Base-by-base conservation (phyloP, 2,888 invertebrate genomes). In the Erpobdella octoculata region DNA sequence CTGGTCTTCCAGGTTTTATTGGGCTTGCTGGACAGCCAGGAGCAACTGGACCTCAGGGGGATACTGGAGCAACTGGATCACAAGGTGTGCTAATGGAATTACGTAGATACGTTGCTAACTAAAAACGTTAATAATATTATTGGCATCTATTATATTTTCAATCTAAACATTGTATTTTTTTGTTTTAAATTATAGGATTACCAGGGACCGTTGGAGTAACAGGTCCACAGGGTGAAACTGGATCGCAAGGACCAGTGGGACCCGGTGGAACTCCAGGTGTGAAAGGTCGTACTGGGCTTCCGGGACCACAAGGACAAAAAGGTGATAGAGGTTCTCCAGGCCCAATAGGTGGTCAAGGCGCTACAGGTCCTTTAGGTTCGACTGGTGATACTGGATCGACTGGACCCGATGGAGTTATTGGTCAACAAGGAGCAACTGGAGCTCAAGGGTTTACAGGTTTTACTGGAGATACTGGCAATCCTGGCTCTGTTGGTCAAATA, bases 241-340 rank as follows among this genome's bases (percentile, higher is more conserved):
- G 73, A 25, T 28, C 58, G 1, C 25, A n/a, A 3, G 70, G 73
- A 9, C 69, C 64, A 36, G 25, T 46, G 9, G 78, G 78, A 33
- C 74, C 73, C n/a, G 69, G 74, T 31, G 79, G 79, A 48, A 71
- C 71, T 33, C 67, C 72, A n/a, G 76, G 76, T 21, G 73, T 41
- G n/a, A 73, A 77, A 15, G 81, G 81, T 66, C 73, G 76, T 18
- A 75, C 77, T 25, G 81, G 81, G 61, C 76, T 77, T 5, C 35
- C 64, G 33, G 74, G 74, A 41, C 37, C 68, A 31, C 4, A n/a
- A 8, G 74, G 74, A 37, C 48, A 28, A 9, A 66, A 36, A 46
- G 74, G 74, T 38, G 58, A 70, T 62, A 31, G 59, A 35, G 74
- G 72, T n/a, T 41, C 41, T 5, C 37, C 33, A 69, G 76, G 76